Evolutionary conservation across 2,888 invertebrate genomes (phyloP).

Genomic region (Xylophagus ater): DNA sequence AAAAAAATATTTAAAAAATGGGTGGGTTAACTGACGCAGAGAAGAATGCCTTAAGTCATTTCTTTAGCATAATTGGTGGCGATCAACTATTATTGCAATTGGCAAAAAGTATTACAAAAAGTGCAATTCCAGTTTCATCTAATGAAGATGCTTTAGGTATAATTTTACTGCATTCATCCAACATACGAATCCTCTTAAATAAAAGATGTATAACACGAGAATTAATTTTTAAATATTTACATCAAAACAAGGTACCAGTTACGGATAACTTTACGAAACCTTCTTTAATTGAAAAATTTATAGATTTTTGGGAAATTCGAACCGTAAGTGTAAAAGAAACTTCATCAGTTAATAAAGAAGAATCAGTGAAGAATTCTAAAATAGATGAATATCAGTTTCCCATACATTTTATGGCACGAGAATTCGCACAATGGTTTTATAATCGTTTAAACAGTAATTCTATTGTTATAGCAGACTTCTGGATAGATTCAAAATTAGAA

Average conservation of each 20-base stretch:
- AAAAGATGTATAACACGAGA: conserved; percentile 44
- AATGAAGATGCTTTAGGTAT: conserved; percentile 43
- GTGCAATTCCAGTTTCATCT: too few relatives aligned
- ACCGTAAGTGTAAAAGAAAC: conserved; percentile 7
- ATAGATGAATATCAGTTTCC: conserved; percentile 21
- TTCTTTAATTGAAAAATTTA: conserved; percentile 39
- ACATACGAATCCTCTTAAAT: conserved; percentile 40
- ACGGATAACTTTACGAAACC: conserved; percentile 42
- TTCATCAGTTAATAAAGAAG: background rate
- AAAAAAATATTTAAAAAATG: too few relatives aligned
- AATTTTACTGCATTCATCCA: conserved; percentile 42
- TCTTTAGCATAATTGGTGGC: too few relatives aligned
- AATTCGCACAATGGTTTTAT: conserved; percentile 51
- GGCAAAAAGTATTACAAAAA: too few relatives aligned
- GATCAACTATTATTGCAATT: too few relatives aligned
- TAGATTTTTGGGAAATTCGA: conserved; percentile 37
- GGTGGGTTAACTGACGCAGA: too few relatives aligned
- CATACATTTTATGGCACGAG: conserved; percentile 41
- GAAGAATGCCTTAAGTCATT: too few relatives aligned
- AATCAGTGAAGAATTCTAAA: conserved; percentile 1
- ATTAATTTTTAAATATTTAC: conserved; percentile 44
- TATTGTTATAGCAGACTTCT: conserved; percentile 45
- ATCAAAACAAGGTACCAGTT: conserved; percentile 39
- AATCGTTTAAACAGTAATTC: conserved; percentile 32
- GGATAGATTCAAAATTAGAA: conserved; percentile 39